Conservation (phyloP, 1,140 invertebrate species). For the Holcopasites calliopsidis region DNA sequence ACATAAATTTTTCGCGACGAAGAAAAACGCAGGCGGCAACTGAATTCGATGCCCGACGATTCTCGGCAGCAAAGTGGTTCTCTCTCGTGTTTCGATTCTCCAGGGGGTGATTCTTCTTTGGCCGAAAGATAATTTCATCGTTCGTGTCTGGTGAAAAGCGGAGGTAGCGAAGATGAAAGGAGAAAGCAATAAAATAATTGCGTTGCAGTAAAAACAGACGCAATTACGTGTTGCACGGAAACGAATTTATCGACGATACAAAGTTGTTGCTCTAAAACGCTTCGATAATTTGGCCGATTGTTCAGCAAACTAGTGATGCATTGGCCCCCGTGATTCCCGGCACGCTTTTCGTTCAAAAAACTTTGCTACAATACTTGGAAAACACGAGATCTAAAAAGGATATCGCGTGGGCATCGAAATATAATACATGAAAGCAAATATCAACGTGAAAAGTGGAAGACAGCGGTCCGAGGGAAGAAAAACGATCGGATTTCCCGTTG, state of each 20-base stretch:
- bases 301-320: neutral
- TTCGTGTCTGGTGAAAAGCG: neutral
- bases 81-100: neutral
- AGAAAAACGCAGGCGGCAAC: neutral
- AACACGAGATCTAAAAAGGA: too few species aligned
- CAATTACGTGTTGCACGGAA: conserved; percentile 27
- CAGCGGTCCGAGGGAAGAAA: neutral
- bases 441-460: neutral
- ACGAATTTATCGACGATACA: conserved; percentile 33
- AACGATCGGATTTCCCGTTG: neutral
- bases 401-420: too few species aligned
- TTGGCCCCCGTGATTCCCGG: neutral
- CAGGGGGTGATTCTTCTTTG: neutral
- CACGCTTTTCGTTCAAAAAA: too few species aligned
- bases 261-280: conserved; percentile 31
- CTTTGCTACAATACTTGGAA: too few species aligned
- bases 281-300: conserved; percentile 6
- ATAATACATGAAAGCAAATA: too few species aligned
- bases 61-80: neutral
- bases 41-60: neutral
- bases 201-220: conserved; percentile 30
- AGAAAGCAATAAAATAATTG: neutral
- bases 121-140: conserved; percentile 1
- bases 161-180: neutral
- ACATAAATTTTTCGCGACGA: neutral